These are phyloP conservation scores for Cryptocheilus praepositus DNA, from an alignment of 2,888 invertebrate genomes.

Conservation along the genomic window DNA sequence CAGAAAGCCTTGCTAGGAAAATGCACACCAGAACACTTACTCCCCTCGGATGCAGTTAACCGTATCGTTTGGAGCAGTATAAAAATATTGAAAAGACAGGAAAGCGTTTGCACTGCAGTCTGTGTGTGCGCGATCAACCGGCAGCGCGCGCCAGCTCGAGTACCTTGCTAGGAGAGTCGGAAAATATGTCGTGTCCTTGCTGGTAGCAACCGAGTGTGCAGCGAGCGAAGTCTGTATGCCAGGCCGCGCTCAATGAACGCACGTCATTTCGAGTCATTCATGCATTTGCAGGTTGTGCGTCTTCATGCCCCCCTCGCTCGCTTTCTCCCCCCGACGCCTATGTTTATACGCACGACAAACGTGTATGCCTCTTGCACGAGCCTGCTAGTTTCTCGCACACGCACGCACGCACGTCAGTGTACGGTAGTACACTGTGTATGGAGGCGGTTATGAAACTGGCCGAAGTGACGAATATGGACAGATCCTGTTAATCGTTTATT, in stretches of 20 bases:
- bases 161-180: conserved; percentile 30
- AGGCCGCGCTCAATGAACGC: conserved; percentile 68
- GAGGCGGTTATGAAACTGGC: conserved; percentile 10
- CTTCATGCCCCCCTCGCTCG: conserved; percentile 31
- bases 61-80: too few species aligned
- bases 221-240: conserved; percentile 52
- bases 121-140: too few species aligned
- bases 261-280: conserved; percentile 72
- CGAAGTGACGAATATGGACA: too few species aligned
- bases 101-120: too few species aligned
- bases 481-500: too few species aligned
- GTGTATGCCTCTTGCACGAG: conserved; percentile 43
- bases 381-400: conserved; percentile 17
- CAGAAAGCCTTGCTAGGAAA: too few species aligned
- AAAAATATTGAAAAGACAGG: too few species aligned
- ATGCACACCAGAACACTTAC: too few species aligned
- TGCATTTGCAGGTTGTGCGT: conserved; percentile 67
- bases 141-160: too few species aligned
- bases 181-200: conserved; percentile 71
- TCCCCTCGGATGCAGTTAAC: too few species aligned
- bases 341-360: neutral
- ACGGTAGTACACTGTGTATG: conserved; percentile 15
- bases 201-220: conserved; percentile 51
- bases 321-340: conserved; percentile 30
- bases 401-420: too few species aligned